Percentiles rank a stretch among this genome's conserved stretches.
Conservation (phyloP, 2,113 vertebrate genomes). For the Anoura caudifer region DNA sequence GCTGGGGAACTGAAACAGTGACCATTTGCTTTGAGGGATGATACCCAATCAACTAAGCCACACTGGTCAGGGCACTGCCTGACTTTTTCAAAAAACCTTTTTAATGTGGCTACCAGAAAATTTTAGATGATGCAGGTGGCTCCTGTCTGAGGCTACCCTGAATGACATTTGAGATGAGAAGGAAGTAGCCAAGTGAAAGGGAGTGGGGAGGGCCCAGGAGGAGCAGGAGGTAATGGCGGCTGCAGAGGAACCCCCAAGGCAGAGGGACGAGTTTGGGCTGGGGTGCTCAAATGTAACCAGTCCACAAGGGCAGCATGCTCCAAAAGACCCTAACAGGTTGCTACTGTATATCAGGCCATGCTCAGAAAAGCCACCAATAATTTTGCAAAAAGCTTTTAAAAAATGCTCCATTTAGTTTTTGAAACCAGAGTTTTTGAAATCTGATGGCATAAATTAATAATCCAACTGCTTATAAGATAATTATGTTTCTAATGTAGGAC, state of each 20-base stretch:
- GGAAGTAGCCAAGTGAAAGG: neutral
- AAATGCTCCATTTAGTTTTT: neutral
- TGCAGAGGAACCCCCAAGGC: neutral
- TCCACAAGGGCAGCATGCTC: neutral
- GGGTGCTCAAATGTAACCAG: neutral
- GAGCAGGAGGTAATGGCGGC: neutral
- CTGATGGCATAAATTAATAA: neutral
- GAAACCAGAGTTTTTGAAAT: neutral
- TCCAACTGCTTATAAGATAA: neutral
- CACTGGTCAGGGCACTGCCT: too few relatives aligned
- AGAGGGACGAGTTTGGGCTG: accelerated
- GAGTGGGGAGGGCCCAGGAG: too few relatives aligned
- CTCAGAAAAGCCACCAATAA: neutral
- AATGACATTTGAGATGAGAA: neutral
- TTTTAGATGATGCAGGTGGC: neutral
- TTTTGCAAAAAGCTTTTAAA: neutral
- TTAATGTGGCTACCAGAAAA: neutral
- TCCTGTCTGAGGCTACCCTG: neutral
- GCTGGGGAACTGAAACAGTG: too few relatives aligned
- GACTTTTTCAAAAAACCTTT: neutral
- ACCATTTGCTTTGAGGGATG: too few relatives aligned
- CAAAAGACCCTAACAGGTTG: neutral
- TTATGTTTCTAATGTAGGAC: neutral
- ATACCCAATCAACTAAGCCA: too few relatives aligned
- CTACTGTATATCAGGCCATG: neutral